A percentile compares a stretch with the other conserved stretches of the same genome.
Conservation (phyloP, 2,113 vertebrate genomes). For the Desmodus rotundus region DNA sequence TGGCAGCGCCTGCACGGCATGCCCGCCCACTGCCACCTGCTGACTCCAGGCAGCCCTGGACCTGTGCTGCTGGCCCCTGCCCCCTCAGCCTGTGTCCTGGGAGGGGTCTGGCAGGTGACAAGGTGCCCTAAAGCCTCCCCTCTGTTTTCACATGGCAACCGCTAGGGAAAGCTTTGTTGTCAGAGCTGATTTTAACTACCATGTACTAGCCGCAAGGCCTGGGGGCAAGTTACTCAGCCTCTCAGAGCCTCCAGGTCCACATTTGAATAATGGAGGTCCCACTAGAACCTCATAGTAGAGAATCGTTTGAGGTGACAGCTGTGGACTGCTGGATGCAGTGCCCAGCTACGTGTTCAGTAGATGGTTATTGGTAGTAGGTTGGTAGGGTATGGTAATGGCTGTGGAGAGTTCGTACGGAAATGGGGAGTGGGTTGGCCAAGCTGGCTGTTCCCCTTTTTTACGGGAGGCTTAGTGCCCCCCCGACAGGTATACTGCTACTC, state of each 20-base stretch:
- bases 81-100: not conserved
- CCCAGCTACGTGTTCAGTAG: not conserved
- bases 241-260: not conserved
- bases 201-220: not conserved
- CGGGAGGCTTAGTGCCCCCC: not conserved
- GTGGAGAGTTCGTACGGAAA: not conserved
- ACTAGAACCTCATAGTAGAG: not conserved
- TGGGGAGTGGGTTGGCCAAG: not conserved
- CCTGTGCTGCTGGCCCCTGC: not conserved
- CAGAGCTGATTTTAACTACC: not conserved
- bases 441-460: not conserved
- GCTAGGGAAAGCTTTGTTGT: not conserved
- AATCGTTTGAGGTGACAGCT: not conserved
- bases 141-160: not conserved
- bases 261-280: not conserved
- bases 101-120: not conserved
- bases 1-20: not conserved
- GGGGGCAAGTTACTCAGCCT: not conserved
- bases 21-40: constrained; percentile 51
- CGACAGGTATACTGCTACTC: too few relatives aligned
- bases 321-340: accelerated
- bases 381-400: too few relatives aligned
- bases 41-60: not conserved
- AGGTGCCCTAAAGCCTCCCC: not conserved
- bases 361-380: not conserved